Evolutionary conservation across 2,888 invertebrate genomes (phyloP), one percentile per base, ranked within the genome.

Genomic region (Amorpha juglandis): DNA sequence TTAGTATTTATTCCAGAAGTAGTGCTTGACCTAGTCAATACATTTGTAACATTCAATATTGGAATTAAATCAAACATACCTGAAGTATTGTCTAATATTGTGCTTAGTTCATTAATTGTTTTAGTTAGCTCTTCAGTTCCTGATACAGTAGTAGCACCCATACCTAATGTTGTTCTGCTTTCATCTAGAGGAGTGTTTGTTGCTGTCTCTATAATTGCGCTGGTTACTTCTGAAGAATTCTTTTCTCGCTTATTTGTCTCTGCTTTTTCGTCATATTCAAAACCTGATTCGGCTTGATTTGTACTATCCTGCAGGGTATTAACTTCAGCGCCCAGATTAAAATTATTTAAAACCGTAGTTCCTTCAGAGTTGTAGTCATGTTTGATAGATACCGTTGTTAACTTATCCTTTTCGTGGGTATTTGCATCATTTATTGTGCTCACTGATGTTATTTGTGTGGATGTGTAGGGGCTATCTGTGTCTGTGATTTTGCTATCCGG

Each of bases 101-200:
- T 64, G 38, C 19, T 64, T 4, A 58, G 33, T 14, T 64, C 64
- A 16, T 64, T 47, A n/a, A 55, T 55, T 19, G 55, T 27, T 58
- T 64, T 58, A 16, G 58, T 58, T 8, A 58, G 42, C 19, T 42
- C 58, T 58, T 58, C 58, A 1, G 42, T 42, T 42, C 38, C 16
- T 9, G 19, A 19, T 42, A 19, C 42, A 6, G 58, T 58, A 12
- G 58, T 42, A 6, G 21, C 11, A 38, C 19, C 42, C 19, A 19
- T 19, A 19, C 19, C 19, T 12, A 42, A 19, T 58, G 58, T 58
- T 11, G 58, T 38, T 58, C 35, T 42, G 42, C 6, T 42, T 38
- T 38, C 58, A 14, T 42, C 42, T 42, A 16, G 16, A 12, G 42
- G 38, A 19, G 38, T 42, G 11, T 58, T 58, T 42, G 12, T 42